A percentile compares a stretch with the other conserved stretches of the same genome.
Conservation (phyloP, 1,140 invertebrate species). For the Amyelois transitella region DNA sequence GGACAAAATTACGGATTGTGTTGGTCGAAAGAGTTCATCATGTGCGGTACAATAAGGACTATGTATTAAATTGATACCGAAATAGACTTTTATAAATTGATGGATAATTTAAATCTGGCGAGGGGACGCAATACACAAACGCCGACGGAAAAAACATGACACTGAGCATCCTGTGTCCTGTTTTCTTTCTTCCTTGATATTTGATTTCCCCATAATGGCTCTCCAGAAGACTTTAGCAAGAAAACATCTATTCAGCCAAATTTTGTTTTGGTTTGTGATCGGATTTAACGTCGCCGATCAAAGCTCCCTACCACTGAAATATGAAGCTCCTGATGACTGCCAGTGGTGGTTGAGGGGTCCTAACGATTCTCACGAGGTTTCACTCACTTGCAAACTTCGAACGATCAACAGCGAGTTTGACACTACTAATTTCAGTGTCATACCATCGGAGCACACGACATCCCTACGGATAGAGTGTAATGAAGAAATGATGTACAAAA, state of each 20-base stretch:
- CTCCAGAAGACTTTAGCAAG: slow-evolving; percentile 36
- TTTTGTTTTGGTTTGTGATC: slow-evolving; percentile 64
- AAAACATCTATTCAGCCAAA: slow-evolving; percentile 47
- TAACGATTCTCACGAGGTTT: slow-evolving; percentile 79
- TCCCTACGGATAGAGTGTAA: slow-evolving; percentile 86
- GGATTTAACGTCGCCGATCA: slow-evolving; percentile 66
- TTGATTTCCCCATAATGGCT: slow-evolving; percentile 65
- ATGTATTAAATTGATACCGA: slow-evolving; percentile 49
- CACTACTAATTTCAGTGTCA: slow-evolving; percentile 90
- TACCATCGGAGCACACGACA: slow-evolving; percentile 88
- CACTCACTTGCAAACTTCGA: slow-evolving; percentile 84
- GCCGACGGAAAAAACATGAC: slow-evolving; percentile 73
- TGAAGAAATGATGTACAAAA: slow-evolving; percentile 82
- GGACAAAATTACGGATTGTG: slow-evolving; percentile 28
- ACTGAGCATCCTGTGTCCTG: slow-evolving; percentile 62
- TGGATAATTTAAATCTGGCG: slow-evolving; percentile 68
- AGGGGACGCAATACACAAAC: slow-evolving; percentile 60
- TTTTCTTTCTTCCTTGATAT: slow-evolving; percentile 71
- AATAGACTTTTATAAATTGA: slow-evolving; percentile 66
- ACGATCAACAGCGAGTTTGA: slow-evolving; percentile 89
- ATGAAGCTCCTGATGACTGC: slow-evolving; percentile 89
- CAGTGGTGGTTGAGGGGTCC: slow-evolving; percentile 80
- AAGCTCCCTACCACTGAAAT: slow-evolving; percentile 77
- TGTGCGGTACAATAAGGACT: slow-evolving; percentile 52
- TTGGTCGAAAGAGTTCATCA: slow-evolving; percentile 36